These are phyloP conservation scores for Cuniculus paca DNA, from an alignment of 2,797 vertebrate genomes.

Conservation along the genomic window DNA sequence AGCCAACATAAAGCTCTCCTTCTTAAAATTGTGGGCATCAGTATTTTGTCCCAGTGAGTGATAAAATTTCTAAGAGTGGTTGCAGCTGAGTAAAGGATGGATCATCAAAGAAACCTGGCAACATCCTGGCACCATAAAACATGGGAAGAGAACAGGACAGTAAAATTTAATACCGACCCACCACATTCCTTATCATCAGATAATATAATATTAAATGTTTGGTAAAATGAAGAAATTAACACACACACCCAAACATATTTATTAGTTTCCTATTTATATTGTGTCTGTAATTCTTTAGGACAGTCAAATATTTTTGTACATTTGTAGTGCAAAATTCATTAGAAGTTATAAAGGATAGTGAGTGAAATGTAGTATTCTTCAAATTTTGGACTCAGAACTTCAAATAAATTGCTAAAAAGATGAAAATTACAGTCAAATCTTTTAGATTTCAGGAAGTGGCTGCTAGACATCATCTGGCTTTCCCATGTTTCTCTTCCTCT, in stretches of 20 bases:
- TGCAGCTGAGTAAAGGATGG: background rate
- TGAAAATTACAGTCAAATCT: background rate
- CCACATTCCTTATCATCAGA: background rate
- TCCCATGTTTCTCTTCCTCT: background rate
- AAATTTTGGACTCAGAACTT: background rate
- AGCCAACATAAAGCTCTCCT: background rate
- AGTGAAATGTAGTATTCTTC: background rate
- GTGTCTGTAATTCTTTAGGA: background rate
- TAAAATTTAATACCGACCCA: background rate
- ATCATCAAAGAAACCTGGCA: background rate
- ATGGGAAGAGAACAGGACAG: background rate
- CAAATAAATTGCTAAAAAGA: background rate
- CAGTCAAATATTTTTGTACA: background rate
- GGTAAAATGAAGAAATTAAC: background rate
- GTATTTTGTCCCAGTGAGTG: background rate
- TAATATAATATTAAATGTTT: background rate
- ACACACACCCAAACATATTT: background rate
- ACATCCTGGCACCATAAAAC: background rate
- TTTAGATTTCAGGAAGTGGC: background rate
- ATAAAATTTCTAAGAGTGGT: background rate
- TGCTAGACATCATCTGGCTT: background rate
- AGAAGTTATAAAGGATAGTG: background rate
- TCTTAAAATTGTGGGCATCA: background rate
- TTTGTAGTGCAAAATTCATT: background rate
- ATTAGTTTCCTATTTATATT: accelerated